Evolutionary conservation across 2,888 invertebrate species (phyloP).

Genomic region (Agonopterix subpropinquella): DNA sequence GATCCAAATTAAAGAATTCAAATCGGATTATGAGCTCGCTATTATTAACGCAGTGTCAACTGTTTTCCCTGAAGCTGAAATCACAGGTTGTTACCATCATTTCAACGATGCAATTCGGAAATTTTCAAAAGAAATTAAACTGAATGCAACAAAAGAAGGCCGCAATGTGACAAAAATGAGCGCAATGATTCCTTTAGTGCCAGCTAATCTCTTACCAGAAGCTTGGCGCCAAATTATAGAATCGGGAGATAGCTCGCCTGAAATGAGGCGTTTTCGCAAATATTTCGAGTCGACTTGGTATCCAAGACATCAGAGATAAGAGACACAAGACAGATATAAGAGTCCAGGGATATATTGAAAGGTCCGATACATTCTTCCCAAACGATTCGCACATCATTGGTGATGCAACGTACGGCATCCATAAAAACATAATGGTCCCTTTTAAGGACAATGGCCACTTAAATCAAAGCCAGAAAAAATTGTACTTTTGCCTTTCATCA

Average conservation of each 20-base stretch:
- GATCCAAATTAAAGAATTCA: slow-evolving; percentile 5
- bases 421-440: not conserved
- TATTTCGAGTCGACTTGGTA: slow-evolving; percentile 11
- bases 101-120: slow-evolving; percentile 7
- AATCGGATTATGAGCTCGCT: slow-evolving; percentile 8
- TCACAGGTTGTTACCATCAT: slow-evolving; percentile 9
- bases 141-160: slow-evolving; percentile 2
- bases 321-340: too few relatives aligned
- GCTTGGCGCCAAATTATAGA: slow-evolving; percentile 7
- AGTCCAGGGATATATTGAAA: too few relatives aligned
- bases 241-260: slow-evolving; percentile 2
- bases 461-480: not conserved
- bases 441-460: not conserved
- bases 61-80: slow-evolving; percentile 5
- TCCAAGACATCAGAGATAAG: slow-evolving; percentile 6
- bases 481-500: not conserved
- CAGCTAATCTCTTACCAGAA: slow-evolving; percentile 5
- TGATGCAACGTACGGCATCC: not conserved
- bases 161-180: slow-evolving; percentile 6
- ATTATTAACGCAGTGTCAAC: slow-evolving; percentile 3
- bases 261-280: slow-evolving; percentile 7
- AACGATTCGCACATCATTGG: not conserved
- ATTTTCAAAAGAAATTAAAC: slow-evolving; percentile 5
- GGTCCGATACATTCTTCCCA: not conserved
- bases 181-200: slow-evolving; percentile 6